Conservation (phyloP, 2,888 invertebrate genomes). For the Galerucella nymphaeae region DNA sequence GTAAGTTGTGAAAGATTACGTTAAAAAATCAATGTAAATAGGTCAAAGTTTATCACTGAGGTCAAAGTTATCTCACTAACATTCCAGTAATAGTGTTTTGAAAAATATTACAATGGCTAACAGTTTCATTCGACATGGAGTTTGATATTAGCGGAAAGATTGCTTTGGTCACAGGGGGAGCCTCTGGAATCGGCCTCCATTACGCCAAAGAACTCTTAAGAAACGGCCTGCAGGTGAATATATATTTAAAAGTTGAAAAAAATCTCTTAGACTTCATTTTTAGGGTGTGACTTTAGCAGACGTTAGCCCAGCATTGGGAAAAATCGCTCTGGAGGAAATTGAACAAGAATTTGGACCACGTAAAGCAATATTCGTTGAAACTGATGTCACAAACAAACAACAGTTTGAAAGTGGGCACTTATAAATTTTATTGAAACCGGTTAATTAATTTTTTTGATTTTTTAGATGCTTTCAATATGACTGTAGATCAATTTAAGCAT, state of each 20-base stretch:
- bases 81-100: too few species aligned
- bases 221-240: constrained; percentile 60
- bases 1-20: too few species aligned
- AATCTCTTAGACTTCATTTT: constrained; percentile 7
- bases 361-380: constrained; percentile 48
- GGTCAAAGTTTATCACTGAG: too few species aligned
- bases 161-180: constrained; percentile 67
- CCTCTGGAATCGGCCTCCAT: constrained; percentile 67
- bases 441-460: constrained; percentile 11
- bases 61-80: too few species aligned
- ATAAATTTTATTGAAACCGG: not conserved
- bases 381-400: constrained; percentile 46
- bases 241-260: not conserved
- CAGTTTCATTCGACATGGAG: constrained; percentile 34
- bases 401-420: constrained; percentile 42
- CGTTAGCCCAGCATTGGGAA: constrained; percentile 41
- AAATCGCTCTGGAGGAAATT: constrained; percentile 44
- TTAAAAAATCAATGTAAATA: too few species aligned
- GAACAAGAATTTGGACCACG: constrained; percentile 47
- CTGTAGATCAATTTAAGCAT: constrained; percentile 46
- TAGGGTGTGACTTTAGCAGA: constrained; percentile 51
- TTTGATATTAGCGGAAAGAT: constrained; percentile 55
- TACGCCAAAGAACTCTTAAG: constrained; percentile 65
- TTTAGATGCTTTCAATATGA: constrained; percentile 50
- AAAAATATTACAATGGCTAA: not conserved